Evolutionary conservation across 2,113 vertebrate species (phyloP).

Genomic region (Sander lucioperca): DNA sequence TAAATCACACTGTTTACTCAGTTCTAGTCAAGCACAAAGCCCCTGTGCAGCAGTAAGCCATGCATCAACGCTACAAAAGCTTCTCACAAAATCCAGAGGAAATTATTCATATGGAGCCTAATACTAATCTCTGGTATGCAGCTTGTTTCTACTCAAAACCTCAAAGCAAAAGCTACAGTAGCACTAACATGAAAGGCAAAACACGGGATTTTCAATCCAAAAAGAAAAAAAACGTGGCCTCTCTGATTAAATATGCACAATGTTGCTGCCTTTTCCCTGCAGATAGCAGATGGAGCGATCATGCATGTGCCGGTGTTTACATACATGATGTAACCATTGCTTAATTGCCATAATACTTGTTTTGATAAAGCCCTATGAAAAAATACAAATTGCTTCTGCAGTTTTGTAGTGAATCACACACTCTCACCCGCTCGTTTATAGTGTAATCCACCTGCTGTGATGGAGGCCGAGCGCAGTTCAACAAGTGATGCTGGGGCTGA

Average conservation of each 20-base stretch:
- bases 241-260: constrained; percentile 37
- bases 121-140: not conserved
- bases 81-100: constrained; percentile 19
- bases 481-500: constrained; percentile 24
- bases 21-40: constrained; percentile 29
- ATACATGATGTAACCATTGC: constrained; percentile 45
- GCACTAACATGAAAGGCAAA: too few species aligned
- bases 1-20: constrained; percentile 56
- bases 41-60: constrained; percentile 34
- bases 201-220: not conserved
- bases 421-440: constrained; percentile 16
- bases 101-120: constrained; percentile 28
- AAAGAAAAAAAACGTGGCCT: not conserved
- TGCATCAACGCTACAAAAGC: constrained; percentile 47
- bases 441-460: constrained; percentile 36
- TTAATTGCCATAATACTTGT: constrained; percentile 31
- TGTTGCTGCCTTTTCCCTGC: constrained; percentile 13
- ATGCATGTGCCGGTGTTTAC: constrained; percentile 47
- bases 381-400: constrained; percentile 27
- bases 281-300: constrained; percentile 61
- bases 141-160: not conserved
- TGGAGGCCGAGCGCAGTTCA: constrained; percentile 25
- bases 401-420: constrained; percentile 39
- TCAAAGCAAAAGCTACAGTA: not conserved
- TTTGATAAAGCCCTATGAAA: constrained; percentile 34